Percentiles rank a stretch among this genome's conserved stretches.
phyloP scores from a whole-genome alignment of 2,797 vertebrate genomes.

The Coregonus ussuriensis region DNA sequence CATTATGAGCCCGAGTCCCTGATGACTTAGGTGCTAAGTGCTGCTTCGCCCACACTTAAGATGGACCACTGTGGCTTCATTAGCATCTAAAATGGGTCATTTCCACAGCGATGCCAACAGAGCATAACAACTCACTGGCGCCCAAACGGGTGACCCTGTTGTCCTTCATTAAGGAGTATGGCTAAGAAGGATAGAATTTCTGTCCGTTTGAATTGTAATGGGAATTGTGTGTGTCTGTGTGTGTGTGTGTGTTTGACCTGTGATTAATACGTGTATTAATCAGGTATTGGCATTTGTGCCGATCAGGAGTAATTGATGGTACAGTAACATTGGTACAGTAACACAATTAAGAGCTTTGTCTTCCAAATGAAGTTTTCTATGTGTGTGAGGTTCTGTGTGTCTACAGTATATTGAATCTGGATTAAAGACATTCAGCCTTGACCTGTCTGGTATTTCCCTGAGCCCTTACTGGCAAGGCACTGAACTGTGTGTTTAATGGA shows the following conservation, averaged over 20 bases:
- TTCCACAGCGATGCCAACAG: not conserved
- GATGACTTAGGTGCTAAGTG: slow-evolving; percentile 34
- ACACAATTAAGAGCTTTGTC: no score
- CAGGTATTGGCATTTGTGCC: slow-evolving; percentile 8
- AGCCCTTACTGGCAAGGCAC: no score
- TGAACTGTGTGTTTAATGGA: no score
- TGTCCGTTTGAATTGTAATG: not conserved
- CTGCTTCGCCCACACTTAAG: slow-evolving; percentile 14
- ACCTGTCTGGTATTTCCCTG: no score
- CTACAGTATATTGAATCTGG: no score
- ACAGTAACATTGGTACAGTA: not conserved
- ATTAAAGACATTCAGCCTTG: no score
- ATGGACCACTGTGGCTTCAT: slow-evolving; percentile 18
- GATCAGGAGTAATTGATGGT: not conserved
- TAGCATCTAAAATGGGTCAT: slow-evolving; percentile 26
- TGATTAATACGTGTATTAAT: slow-evolving; percentile 1
- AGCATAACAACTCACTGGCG: slow-evolving; percentile 1
- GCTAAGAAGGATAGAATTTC: not conserved
- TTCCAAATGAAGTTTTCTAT: no score
- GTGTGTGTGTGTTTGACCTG: slow-evolving; percentile 5
- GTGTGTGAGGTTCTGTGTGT: no score
- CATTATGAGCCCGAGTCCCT: slow-evolving; percentile 18
- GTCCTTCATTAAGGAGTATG: slow-evolving; percentile 19
- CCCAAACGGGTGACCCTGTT: slow-evolving; percentile 9
- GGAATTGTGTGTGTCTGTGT: slow-evolving; percentile 7